Evolutionary conservation across 2,113 vertebrate species (phyloP).

Genomic region (Pygoscelis adeliae): DNA sequence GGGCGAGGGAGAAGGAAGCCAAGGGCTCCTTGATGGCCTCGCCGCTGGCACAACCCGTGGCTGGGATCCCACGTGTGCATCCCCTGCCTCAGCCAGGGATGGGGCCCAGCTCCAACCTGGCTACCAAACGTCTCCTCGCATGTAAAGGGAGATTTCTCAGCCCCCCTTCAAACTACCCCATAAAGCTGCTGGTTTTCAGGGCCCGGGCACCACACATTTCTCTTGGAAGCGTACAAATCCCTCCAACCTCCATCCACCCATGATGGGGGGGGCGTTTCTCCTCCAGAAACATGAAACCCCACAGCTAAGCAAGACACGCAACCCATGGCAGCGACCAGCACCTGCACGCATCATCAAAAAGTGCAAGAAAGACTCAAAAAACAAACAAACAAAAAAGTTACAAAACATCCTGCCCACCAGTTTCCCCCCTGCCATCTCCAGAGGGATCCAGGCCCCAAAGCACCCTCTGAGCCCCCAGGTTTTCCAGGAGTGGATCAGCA

Average conservation of each 20-base stretch:
- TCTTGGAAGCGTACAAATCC: rapidly evolving
- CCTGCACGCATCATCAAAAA: neutral
- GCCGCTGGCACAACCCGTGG: neutral
- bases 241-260: neutral
- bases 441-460: neutral
- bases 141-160: neutral
- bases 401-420: neutral
- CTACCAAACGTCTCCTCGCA: neutral
- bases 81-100: neutral
- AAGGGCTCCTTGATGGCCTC: rapidly evolving
- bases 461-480: neutral
- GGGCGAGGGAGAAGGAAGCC: neutral
- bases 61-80: rapidly evolving
- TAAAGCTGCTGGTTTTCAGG: neutral
- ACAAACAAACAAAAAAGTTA: neutral
- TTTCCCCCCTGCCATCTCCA: neutral
- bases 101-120: neutral
- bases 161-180: neutral
- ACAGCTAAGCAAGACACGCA: neutral
- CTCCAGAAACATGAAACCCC: neutral
- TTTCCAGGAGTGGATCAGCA: neutral
- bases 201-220: rapidly evolving
- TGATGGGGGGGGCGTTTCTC: neutral
- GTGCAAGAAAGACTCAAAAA: neutral
- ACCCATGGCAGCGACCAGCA: neutral